Evolutionary conservation across 2,797 vertebrate genomes (phyloP), one percentile per base, ranked within the genome.

Genomic region (Acanthurus leucopareius): DNA sequence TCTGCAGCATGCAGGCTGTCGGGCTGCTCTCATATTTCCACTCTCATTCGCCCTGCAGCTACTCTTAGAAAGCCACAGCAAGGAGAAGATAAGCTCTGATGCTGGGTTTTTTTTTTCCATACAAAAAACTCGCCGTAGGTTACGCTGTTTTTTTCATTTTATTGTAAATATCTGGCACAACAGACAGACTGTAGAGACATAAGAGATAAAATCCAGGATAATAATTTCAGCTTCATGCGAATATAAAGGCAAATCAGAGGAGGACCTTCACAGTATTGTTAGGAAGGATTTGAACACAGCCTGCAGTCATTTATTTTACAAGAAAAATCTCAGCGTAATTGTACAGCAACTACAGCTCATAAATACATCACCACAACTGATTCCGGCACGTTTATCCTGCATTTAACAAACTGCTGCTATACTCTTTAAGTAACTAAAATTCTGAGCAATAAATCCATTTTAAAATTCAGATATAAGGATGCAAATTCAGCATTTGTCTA

Each of bases 1-100:
- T 11, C 2, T 49, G 20, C 16, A 54, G 28, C 61, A 64, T 52
- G 17, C 61, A 64, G 57, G 17, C 61, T 63, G 67, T 42, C 19
- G 38, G 49, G 40, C 28, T 69, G 60, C 83, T 69, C 78, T 84
- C 82, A 73, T 20, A 16, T 74, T 77, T 32, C 72, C 82, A 69
- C 82, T 73, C 69, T 45, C 64, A 14, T 58, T 75, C 57, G 64
- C 75, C 85, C 89, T 60, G 83, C 77, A 75, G 88, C 84, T 51
- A 10, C 62, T 73, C 80, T 71, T 75, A 22, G 42, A 58, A 40
- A 77, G 56, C 51, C 77, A 20, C 85, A 73, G 87, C 63, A 61
- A 32, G 69, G 32, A 66, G 10, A 0, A 85, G 90, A 91, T 89
- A 81, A 88, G 73, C 73, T 14, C 45, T 0, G 45, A 10, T 51